Evolutionary conservation across 1,140 invertebrate genomes (phyloP).

Genomic region (Heterodera carotae): DNA sequence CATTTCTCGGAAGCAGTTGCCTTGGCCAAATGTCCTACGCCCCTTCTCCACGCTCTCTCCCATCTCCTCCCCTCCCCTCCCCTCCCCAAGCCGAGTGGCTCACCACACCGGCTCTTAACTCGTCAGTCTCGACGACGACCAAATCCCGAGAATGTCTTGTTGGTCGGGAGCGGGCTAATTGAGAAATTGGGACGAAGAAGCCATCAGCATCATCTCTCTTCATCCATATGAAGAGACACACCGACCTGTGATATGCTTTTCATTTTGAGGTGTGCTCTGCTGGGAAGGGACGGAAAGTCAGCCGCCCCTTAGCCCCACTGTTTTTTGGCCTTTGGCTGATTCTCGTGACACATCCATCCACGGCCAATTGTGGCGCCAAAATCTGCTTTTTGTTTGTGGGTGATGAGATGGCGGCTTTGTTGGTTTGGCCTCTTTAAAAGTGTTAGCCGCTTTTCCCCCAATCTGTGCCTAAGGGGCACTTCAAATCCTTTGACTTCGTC

Average conservation of each 20-base stretch:
- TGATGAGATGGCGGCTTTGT: not conserved
- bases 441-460: not conserved
- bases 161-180: too few species aligned
- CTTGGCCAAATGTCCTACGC: not conserved
- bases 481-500: too few species aligned
- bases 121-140: not conserved
- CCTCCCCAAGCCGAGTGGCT: too few species aligned
- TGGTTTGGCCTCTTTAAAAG: not conserved
- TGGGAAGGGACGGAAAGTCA: not conserved
- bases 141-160: not conserved
- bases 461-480: not conserved
- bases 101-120: not conserved
- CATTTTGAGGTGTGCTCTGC: not conserved
- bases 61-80: not conserved
- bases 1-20: constrained; percentile 17
- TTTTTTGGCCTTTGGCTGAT: not conserved
- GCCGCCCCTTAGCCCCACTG: not conserved
- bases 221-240: not conserved
- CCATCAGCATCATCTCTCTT: not conserved
- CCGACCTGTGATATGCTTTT: not conserved
- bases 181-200: too few species aligned
- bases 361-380: constrained; percentile 2
- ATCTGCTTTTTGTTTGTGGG: not conserved
- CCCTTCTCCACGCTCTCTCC: too few species aligned
- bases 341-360: not conserved